A percentile compares a stretch with the other conserved stretches of the same genome.
Conservation (phyloP, 2,113 vertebrate species). For the Anser cygnoides region DNA sequence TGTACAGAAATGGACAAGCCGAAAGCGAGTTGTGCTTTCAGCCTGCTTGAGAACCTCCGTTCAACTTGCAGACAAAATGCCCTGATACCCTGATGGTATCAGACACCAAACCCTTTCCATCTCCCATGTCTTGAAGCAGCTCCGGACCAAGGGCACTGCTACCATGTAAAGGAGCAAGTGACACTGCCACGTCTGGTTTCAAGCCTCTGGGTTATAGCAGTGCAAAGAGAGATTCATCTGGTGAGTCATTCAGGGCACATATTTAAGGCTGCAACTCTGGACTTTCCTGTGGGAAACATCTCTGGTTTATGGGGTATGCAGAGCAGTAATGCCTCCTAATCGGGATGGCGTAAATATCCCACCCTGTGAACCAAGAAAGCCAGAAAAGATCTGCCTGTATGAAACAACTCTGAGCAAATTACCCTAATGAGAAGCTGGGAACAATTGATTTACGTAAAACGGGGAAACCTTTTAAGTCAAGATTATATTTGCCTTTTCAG, state of each 20-base stretch:
- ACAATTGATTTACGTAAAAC: neutral
- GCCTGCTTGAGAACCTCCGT: rapidly evolving
- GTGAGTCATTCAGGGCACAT: neutral
- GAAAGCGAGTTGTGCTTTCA: neutral
- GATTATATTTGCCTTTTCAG: neutral
- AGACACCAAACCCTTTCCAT: neutral
- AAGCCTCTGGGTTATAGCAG: neutral
- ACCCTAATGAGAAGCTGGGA: neutral
- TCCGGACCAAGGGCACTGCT: neutral
- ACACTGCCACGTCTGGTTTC: neutral
- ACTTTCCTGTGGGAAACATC: neutral
- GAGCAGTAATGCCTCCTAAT: neutral
- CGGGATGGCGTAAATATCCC: neutral
- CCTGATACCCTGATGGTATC: neutral
- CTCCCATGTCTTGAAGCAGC: rapidly evolving
- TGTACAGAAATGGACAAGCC: neutral
- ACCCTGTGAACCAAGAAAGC: rapidly evolving
- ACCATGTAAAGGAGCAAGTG: neutral
- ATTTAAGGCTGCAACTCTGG: neutral
- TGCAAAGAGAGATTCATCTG: neutral
- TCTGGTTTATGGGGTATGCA: neutral
- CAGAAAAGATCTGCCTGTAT: neutral
- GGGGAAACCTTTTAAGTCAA: neutral
- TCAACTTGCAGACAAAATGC: too few relatives aligned
- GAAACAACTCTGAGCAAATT: neutral